Evolutionary conservation across 1,140 invertebrate species (phyloP).

Genomic region (Oreohelix idahoensis): DNA sequence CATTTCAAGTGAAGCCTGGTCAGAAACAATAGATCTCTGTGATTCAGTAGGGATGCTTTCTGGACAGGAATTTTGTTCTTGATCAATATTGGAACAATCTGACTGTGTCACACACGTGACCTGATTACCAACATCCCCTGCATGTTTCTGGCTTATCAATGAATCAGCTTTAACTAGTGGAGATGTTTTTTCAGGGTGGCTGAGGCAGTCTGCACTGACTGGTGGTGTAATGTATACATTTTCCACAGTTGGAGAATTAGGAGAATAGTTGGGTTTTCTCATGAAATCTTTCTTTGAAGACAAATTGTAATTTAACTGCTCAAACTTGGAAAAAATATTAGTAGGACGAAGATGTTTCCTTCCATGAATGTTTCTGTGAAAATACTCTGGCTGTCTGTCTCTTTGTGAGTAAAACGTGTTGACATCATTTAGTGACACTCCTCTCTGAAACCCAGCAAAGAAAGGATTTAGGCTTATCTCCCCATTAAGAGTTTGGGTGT

Average conservation of each 20-base stretch:
- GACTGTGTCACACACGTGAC: background rate
- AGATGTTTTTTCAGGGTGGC: background rate
- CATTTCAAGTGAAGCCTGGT: background rate
- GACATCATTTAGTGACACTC: background rate
- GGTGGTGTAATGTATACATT: background rate
- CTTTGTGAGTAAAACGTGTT: background rate
- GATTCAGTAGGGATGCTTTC: background rate
- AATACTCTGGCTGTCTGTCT: background rate
- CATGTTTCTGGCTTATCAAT: background rate
- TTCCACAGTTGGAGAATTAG: background rate
- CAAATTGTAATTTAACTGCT: background rate
- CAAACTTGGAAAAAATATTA: background rate
- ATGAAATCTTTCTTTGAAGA: background rate
- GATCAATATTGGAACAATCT: background rate
- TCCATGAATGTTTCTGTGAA: background rate
- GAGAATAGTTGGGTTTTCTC: background rate
- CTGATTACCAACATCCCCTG: background rate
- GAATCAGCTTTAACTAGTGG: background rate
- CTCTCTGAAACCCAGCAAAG: background rate
- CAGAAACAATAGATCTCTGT: background rate
- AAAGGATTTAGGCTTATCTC: background rate
- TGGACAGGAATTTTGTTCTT: background rate
- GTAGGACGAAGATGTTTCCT: background rate
- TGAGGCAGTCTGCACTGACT: background rate
- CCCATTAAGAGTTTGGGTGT: slow-evolving; percentile 9